A percentile compares a stretch with the other conserved stretches of the same genome.
Evolutionary conservation across 1,140 invertebrate genomes (phyloP).

Genomic region (Calliopsis andreniformis): DNA sequence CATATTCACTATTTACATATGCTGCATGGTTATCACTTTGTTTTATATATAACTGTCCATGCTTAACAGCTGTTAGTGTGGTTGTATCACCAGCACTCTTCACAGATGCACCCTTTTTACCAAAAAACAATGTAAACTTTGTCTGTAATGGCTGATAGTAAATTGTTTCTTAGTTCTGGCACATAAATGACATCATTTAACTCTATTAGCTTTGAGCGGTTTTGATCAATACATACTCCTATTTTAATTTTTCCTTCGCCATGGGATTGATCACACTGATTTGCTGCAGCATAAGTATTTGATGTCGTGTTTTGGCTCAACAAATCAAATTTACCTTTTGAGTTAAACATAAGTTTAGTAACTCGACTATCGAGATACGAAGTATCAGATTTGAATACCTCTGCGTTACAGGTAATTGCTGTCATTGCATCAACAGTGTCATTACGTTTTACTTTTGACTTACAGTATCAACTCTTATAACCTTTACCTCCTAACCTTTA

Average conservation of each 20-base stretch:
- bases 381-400: not conserved
- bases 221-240: constrained; percentile 4
- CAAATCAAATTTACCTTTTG: constrained; percentile 35
- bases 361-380: constrained; percentile 65
- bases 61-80: not conserved
- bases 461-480: constrained; percentile 19
- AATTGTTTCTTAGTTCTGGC: constrained; percentile 50
- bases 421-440: constrained; percentile 12
- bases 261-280: constrained; percentile 41
- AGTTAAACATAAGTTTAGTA: constrained; percentile 56
- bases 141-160: constrained; percentile 18
- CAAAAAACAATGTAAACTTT: constrained; percentile 35
- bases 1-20: not conserved
- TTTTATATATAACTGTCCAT: constrained; percentile 18
- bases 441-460: not conserved
- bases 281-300: constrained; percentile 45
- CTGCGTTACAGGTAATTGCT: constrained; percentile 39
- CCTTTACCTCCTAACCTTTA: too few species aligned
- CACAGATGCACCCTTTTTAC: not conserved
- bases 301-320: constrained; percentile 15
- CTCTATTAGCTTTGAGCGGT: constrained; percentile 43
- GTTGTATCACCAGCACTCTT: constrained; percentile 17
- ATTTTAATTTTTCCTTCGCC: constrained; percentile 43
- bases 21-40: not conserved
- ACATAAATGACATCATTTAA: constrained; percentile 53